A percentile compares a stretch with the other conserved stretches of the same genome.
Evolutionary conservation across 2,113 vertebrate genomes (phyloP).

Genomic region (Aptenodytes patagonicus): DNA sequence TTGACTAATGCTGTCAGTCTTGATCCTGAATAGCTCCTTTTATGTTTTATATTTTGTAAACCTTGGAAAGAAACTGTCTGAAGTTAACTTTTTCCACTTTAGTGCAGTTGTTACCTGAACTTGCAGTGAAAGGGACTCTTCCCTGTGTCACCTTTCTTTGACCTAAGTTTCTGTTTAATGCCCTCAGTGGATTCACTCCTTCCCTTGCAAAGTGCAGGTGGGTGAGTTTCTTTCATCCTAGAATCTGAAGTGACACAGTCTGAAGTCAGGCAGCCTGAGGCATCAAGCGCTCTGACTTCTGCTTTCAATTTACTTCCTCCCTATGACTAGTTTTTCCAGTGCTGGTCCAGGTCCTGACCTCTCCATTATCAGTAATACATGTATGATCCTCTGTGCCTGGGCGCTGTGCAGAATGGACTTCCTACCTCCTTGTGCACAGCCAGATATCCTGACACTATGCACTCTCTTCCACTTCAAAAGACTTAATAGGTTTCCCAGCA

Average conservation of each 20-base stretch:
- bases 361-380: background rate
- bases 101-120: background rate
- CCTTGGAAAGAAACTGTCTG: background rate
- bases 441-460: background rate
- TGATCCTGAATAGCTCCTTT: background rate
- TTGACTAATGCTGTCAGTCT: background rate
- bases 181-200: background rate
- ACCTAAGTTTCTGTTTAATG: background rate
- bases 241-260: background rate
- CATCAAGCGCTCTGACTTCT: constrained; percentile 12
- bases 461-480: background rate
- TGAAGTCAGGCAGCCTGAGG: constrained; percentile 2
- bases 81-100: background rate
- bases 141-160: background rate
- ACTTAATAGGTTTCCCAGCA: background rate
- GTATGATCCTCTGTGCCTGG: background rate
- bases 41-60: background rate
- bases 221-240: background rate
- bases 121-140: background rate
- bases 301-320: constrained; percentile 20
- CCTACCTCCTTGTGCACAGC: background rate
- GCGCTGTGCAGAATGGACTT: background rate
- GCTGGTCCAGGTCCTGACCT: background rate
- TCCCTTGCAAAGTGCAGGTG: background rate
- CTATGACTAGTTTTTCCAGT: background rate